phyloP scores from a whole-genome alignment of 2,797 vertebrate species.

The Clarias laeviceps region DNA sequence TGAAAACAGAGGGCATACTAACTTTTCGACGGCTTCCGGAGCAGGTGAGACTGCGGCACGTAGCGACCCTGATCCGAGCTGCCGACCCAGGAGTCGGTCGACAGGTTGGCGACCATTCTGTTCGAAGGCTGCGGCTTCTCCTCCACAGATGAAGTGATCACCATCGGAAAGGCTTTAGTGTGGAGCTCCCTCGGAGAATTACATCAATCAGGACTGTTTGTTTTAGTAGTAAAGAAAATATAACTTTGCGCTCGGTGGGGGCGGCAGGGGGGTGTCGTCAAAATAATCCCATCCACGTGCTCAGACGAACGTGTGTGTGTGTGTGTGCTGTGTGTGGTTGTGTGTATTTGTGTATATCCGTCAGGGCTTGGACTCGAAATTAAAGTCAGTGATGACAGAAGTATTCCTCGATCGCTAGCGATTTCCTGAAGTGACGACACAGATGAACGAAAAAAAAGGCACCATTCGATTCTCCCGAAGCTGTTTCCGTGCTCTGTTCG shows the following conservation, averaged over 20 bases:
- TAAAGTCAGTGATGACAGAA: slow-evolving; percentile 56
- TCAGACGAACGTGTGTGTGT: slow-evolving; percentile 33
- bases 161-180: slow-evolving; percentile 78
- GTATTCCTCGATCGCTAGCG: slow-evolving; percentile 67
- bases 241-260: slow-evolving; percentile 48
- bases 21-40: slow-evolving; percentile 83
- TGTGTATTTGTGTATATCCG: background rate
- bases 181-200: slow-evolving; percentile 72
- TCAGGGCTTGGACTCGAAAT: slow-evolving; percentile 39
- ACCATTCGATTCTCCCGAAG: slow-evolving; percentile 65
- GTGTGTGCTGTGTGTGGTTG: too few species aligned
- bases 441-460: slow-evolving; percentile 77
- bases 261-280: slow-evolving; percentile 26
- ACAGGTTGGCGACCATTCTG: slow-evolving; percentile 81
- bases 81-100: slow-evolving; percentile 81
- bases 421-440: slow-evolving; percentile 73
- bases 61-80: slow-evolving; percentile 69
- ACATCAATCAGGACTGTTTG: slow-evolving; percentile 62
- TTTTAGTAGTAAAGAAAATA: slow-evolving; percentile 18
- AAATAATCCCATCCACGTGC: slow-evolving; percentile 58
- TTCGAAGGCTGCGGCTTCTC: slow-evolving; percentile 79
- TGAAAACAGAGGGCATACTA: slow-evolving; percentile 65
- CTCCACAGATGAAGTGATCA: slow-evolving; percentile 84
- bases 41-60: slow-evolving; percentile 73
- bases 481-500: slow-evolving; percentile 66